Conservation (phyloP, 1,140 invertebrate genomes). For the Drosophila oshimai region DNA sequence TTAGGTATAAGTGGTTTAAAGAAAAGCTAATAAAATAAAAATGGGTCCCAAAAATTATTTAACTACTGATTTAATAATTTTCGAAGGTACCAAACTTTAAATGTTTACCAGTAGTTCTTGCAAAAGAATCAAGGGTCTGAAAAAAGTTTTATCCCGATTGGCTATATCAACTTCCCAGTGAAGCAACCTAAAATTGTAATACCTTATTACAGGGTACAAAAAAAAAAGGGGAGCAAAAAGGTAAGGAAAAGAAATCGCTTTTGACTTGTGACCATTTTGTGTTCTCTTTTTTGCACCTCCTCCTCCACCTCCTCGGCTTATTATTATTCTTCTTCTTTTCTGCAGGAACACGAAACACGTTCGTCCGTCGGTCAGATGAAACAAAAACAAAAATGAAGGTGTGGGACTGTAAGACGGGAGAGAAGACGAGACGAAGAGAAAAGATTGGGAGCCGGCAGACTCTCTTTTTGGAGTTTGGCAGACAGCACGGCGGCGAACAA, state of each 20-base stretch:
- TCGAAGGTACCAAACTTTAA: too few species aligned
- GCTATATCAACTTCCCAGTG: too few species aligned
- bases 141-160: too few species aligned
- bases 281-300: slow-evolving; percentile 38
- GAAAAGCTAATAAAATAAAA: not conserved
- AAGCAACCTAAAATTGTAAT: too few species aligned
- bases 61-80: too few species aligned
- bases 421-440: not conserved
- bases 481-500: slow-evolving; percentile 48
- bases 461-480: slow-evolving; percentile 42
- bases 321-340: slow-evolving; percentile 22
- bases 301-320: slow-evolving; percentile 20
- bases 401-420: slow-evolving; percentile 7
- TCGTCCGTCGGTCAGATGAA: slow-evolving; percentile 68
- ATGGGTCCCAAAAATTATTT: too few species aligned
- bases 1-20: too few species aligned
- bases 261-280: slow-evolving; percentile 75
- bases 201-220: not conserved
- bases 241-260: slow-evolving; percentile 54
- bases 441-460: slow-evolving; percentile 24
- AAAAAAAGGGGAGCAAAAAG: slow-evolving; percentile 2
- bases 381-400: slow-evolving; percentile 48
- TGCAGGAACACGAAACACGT: slow-evolving; percentile 54
- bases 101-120: too few species aligned
- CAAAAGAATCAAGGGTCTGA: too few species aligned